A percentile compares a stretch with the other conserved stretches of the same genome.
Evolutionary conservation across 1,140 invertebrate species (phyloP).

Genomic region (Papilio polytes): DNA sequence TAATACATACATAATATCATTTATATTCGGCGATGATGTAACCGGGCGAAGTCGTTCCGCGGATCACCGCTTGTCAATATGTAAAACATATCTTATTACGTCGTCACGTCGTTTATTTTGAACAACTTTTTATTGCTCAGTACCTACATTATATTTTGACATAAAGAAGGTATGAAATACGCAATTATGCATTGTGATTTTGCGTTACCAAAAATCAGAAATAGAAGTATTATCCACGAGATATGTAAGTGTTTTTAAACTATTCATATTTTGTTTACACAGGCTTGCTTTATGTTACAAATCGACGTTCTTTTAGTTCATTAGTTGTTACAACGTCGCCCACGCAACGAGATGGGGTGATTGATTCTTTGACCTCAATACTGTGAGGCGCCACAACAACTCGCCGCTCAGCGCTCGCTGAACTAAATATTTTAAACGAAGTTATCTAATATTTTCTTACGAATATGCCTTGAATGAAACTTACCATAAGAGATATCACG

Average conservation of each 20-base stretch:
- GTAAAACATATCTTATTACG: constrained; percentile 50
- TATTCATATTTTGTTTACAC: neutral
- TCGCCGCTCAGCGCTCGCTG: neutral
- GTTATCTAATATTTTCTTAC: constrained; percentile 8
- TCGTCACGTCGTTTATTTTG: constrained; percentile 18
- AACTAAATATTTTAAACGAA: constrained; percentile 1
- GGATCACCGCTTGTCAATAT: constrained; percentile 51
- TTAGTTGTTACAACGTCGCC: constrained; percentile 13
- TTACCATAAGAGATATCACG: neutral
- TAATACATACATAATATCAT: constrained; percentile 15
- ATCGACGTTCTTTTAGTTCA: constrained; percentile 1
- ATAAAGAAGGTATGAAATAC: too few species aligned
- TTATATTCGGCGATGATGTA: constrained; percentile 67
- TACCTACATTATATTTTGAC: neutral
- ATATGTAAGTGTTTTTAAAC: neutral
- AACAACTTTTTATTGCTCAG: constrained; percentile 12
- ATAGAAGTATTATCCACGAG: neutral
- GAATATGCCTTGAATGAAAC: neutral
- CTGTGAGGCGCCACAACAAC: constrained; percentile 14
- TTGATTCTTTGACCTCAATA: constrained; percentile 17
- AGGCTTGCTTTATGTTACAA: neutral
- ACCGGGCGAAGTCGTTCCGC: constrained; percentile 43
- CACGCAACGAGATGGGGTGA: constrained; percentile 10
- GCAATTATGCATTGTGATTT: neutral
- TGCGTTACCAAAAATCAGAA: neutral